Conservation (phyloP, 2,113 vertebrate genomes). For the Corythoichthys haematopterus region DNA sequence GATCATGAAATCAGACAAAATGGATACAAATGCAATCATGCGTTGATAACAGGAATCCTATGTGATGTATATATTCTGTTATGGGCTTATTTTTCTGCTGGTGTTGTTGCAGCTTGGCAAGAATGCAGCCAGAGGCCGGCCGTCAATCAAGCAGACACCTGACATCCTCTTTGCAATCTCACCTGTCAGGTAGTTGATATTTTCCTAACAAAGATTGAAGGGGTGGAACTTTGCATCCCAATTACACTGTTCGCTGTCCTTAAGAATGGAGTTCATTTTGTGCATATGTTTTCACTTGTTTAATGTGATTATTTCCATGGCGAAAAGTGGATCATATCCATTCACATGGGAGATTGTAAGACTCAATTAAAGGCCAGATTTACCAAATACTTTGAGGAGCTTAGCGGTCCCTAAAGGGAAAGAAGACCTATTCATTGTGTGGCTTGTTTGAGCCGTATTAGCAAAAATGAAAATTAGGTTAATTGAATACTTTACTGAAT, state of each 20-base stretch:
- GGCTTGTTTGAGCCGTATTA: constrained; percentile 2
- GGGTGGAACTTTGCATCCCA: constrained; percentile 31
- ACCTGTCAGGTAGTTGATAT: constrained; percentile 43
- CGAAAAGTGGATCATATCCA: constrained; percentile 33
- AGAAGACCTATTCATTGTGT: constrained; percentile 17
- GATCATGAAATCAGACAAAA: too few species aligned
- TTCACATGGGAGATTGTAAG: constrained; percentile 21
- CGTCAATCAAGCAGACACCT: constrained; percentile 52
- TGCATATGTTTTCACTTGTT: constrained; percentile 18
- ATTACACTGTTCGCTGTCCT: constrained; percentile 34
- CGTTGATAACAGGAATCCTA: not conserved
- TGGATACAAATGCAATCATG: too few species aligned
- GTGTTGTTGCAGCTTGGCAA: constrained; percentile 14
- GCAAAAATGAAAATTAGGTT: constrained; percentile 6
- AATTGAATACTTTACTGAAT: constrained; percentile 1
- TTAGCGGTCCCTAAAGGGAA: constrained; percentile 25
- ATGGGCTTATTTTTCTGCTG: not conserved
- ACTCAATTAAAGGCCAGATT: constrained; percentile 39
- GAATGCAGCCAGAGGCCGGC: constrained; percentile 13
- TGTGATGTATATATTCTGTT: not conserved
- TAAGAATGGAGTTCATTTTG: constrained; percentile 26
- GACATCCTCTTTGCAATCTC: constrained; percentile 54
- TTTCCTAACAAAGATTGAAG: constrained; percentile 43
- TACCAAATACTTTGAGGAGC: constrained; percentile 29
- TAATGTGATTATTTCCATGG: constrained; percentile 23